Base-by-base conservation (phyloP, 2,888 invertebrate species). In the Oscheius sp. region DNA sequence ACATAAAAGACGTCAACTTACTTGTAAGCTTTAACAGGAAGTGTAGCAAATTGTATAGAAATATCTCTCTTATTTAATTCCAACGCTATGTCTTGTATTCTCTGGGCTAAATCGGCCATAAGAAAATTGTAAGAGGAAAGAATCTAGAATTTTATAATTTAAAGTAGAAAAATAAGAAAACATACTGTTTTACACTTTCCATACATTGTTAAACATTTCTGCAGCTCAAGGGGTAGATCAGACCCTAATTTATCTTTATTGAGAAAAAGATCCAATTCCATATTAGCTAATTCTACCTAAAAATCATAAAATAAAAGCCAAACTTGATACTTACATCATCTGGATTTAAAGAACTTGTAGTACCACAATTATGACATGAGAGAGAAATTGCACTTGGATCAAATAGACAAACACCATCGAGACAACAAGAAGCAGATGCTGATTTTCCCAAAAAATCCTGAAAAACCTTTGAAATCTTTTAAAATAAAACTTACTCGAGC, bases 401-500 rank as follows among this genome's bases (percentile, higher is more conserved):
- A 29, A 73, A 35, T 18, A 69, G 68, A 46, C 68, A 68, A 2
- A 59, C 45, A 12, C 69, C 69, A 45, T 27, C 58, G n/a, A 49
- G 18, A 59, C 73, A 73, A 35, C 73, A 69, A 18, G 5, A 7
- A 18, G 69, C 35, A 45, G 12, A 49, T 16, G 55, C 69, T 3
- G 73, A 73, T 13, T 25, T 27, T 7, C 49, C 49, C 69, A 46
- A 58, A 6, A 49, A 35, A 27, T 73, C 73, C 73, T 73, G 53
- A 41, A 72, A 63, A 35, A n/a, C 13, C 1, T 27, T 35, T 41
- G 16, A 68, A 6, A 29, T 27, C 2, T 2, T 9, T n/a, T n/a
- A 23, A 12, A 49, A 69, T 18, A 2, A 53, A n/a, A 29, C 72
- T 21, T 58, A 78, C 78, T 72, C 78, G 69, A 1, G 71, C 43